phyloP scores from a whole-genome alignment of 2,888 invertebrate genomes.

The Odontocolon sp. region DNA sequence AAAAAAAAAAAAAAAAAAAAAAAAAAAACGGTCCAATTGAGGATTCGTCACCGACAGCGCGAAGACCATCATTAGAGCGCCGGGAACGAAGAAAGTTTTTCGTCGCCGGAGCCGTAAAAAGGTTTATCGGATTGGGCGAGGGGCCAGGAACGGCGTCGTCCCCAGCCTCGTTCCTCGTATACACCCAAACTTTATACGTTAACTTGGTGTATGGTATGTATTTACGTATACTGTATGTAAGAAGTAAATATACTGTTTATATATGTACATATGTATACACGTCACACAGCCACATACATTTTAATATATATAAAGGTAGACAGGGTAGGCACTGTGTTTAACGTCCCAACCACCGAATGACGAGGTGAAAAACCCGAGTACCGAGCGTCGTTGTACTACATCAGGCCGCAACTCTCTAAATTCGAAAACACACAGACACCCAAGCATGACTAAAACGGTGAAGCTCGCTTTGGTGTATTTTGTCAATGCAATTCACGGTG shows the following conservation, averaged over 20 bases:
- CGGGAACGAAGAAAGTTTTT: constrained; percentile 47
- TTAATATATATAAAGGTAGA: constrained; percentile 20
- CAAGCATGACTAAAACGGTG: constrained; percentile 3
- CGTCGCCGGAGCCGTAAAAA: constrained; percentile 49
- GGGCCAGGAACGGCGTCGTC: constrained; percentile 23
- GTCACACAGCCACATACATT: no score
- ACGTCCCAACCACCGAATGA: constrained; percentile 29
- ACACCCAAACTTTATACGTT: constrained; percentile 30
- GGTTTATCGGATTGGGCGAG: constrained; percentile 54
- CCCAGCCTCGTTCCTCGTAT: constrained; percentile 34
- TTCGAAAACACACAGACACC: constrained; percentile 16
- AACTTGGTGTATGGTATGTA: constrained; percentile 17
- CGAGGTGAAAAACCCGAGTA: constrained; percentile 26
- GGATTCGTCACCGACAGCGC: constrained; percentile 51
- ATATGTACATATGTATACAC: not conserved
- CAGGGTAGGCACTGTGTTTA: constrained; percentile 29
- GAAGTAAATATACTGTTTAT: no score
- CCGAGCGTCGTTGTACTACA: constrained; percentile 7
- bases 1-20: not conserved
- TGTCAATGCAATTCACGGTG: constrained; percentile 7
- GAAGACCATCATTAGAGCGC: constrained; percentile 49
- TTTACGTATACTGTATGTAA: no score
- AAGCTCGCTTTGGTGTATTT: constrained; percentile 31
- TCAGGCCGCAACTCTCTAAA: constrained; percentile 40
- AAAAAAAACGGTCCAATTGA: constrained; percentile 39